phyloP scores from a whole-genome alignment of 2,888 invertebrate genomes.

The Cabera pusaria region DNA sequence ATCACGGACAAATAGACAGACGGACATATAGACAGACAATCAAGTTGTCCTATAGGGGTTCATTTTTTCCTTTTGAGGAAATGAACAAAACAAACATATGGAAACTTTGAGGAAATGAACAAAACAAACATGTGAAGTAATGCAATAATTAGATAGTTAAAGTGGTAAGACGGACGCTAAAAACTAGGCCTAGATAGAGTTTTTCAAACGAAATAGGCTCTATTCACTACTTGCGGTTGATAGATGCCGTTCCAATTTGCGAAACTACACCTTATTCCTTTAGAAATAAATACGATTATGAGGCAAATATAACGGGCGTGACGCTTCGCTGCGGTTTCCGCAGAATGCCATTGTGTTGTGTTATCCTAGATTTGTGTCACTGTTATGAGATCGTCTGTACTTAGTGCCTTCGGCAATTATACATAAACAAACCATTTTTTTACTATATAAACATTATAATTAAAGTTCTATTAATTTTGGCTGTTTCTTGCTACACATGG shows the following conservation, averaged over 20 bases:
- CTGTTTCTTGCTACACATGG: too few relatives aligned
- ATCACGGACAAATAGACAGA: too few relatives aligned
- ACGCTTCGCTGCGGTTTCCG: slow-evolving; percentile 54
- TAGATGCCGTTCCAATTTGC: slow-evolving; percentile 21
- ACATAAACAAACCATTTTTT: neutral
- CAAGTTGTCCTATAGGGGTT: too few relatives aligned
- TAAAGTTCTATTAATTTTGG: too few relatives aligned
- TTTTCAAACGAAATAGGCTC: slow-evolving; percentile 46
- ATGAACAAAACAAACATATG: too few relatives aligned
- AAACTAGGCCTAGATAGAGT: slow-evolving; percentile 47
- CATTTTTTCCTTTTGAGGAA: too few relatives aligned
- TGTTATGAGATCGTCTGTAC: slow-evolving; percentile 44
- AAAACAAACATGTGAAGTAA: slow-evolving; percentile 37
- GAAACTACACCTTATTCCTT: slow-evolving; percentile 32
- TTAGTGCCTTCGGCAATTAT: slow-evolving; percentile 17
- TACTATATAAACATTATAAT: too few relatives aligned
- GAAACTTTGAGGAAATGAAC: too few relatives aligned
- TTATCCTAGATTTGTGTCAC: slow-evolving; percentile 62
- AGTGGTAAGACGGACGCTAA: slow-evolving; percentile 46
- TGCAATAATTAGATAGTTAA: slow-evolving; percentile 44
- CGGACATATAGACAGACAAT: too few relatives aligned
- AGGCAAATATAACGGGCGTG: slow-evolving; percentile 21
- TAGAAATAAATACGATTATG: slow-evolving; percentile 30
- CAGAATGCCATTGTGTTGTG: slow-evolving; percentile 62
- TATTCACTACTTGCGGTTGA: slow-evolving; percentile 43